Base-by-base conservation (phyloP, 2,113 vertebrate genomes). In the Labeo catla region DNA sequence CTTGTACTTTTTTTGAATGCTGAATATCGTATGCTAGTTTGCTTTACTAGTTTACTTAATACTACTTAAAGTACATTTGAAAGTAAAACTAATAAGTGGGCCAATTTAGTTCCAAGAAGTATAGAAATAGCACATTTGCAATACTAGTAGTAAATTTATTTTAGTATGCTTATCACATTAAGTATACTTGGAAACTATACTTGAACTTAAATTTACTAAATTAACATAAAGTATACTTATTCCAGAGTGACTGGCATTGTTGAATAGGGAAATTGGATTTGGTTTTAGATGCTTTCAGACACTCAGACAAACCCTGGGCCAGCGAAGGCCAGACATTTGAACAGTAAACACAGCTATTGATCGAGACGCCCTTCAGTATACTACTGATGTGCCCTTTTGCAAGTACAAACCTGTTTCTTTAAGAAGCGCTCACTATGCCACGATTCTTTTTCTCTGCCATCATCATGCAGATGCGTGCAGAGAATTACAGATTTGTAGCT, bases 341-440 rank as follows among this genome's bases (percentile, higher is more conserved):
- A 61, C 16, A 11, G 19, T 57, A 80, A 80, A 80, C 77, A 79
- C 54, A 43, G 54, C 77, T 79, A 80, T 61, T 8, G 77, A 80
- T 63, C 36, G 39, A 45, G 5, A 10, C 9, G 50, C 16, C 76
- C 50, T 34, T 78, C 76, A 78, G 36, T 81, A 52, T 15, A 28
- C 11, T 6, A 66, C 23, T 36, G 81, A 52, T 1, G 15, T 34
- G 12, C 23, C 63, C 63, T 82, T 82, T 82, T 82, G 49, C 63
- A 82, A 2, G 68, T 68, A 49, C 28, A 28, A 45, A 49, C 59
- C 76, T 12, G 59, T 73, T 73, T 77, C 23, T 36, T 28, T 50
- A 45, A 47, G 45, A 76, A 76, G 8, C 9, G 0, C 70, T 36
- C 76, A 77, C 50, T 54, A 50, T n/a, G 8, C 43, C 21, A 63